Percentiles rank a stretch among this genome's conserved stretches.
Conservation (phyloP, 2,888 invertebrate species). For the Sinodicranocentrus sp. region DNA sequence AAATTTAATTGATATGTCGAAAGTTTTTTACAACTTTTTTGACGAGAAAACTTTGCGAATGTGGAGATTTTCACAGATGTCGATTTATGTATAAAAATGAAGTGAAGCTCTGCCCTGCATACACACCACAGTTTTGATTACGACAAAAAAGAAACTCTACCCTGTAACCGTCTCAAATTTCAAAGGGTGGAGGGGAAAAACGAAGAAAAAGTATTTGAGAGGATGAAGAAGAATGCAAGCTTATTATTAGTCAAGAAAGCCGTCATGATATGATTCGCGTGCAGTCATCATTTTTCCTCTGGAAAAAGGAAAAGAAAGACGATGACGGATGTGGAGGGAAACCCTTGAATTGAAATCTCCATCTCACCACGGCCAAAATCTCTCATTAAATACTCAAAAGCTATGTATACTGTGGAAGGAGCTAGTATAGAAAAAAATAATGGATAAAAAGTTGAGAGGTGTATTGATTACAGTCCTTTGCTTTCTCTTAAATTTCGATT, state of each 20-base stretch:
- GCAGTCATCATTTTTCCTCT: constrained; percentile 36
- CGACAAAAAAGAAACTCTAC: no score
- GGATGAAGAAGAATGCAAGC: constrained; percentile 1
- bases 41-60: constrained; percentile 57
- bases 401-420: no score
- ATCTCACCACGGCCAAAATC: no score
- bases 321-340: constrained; percentile 40
- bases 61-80: constrained; percentile 47
- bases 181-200: constrained; percentile 23
- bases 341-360: constrained; percentile 25
- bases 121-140: no score
- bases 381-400: no score
- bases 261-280: constrained; percentile 47
- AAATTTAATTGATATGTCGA: constrained; percentile 64
- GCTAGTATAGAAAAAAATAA: no score
- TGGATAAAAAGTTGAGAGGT: no score
- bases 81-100: constrained; percentile 6
- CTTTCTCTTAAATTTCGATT: no score
- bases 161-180: constrained; percentile 13
- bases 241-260: constrained; percentile 20
- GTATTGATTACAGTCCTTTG: no score
- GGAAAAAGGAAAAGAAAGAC: constrained; percentile 18
- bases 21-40: constrained; percentile 64
- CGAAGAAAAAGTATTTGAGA: neutral
- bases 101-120: constrained; percentile 14